phyloP scores from a whole-genome alignment of 2,888 invertebrate genomes.

The Tetanocera ferruginea region DNA sequence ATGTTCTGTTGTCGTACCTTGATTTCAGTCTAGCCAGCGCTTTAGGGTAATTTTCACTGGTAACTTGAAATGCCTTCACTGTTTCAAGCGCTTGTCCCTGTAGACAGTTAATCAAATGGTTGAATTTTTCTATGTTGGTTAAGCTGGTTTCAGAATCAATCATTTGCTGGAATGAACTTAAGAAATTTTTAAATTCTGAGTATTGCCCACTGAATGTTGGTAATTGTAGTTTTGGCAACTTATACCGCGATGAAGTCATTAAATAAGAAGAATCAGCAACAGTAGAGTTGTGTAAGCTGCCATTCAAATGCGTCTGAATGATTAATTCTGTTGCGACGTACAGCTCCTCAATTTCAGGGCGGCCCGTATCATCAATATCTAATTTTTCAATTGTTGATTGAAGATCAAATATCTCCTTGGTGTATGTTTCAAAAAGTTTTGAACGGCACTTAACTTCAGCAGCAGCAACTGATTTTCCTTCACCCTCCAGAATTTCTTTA shows the following conservation, averaged over 20 bases:
- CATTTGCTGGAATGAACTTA: slow-evolving; percentile 28
- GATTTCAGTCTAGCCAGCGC: slow-evolving; percentile 22
- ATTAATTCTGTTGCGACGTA: neutral
- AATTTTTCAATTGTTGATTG: neutral
- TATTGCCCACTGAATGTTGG: slow-evolving; percentile 25
- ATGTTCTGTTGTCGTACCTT: slow-evolving; percentile 11
- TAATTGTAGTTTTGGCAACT: slow-evolving; percentile 28
- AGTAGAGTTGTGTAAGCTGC: neutral
- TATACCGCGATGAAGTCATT: neutral
- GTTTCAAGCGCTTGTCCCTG: slow-evolving; percentile 15
- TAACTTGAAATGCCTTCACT: slow-evolving; percentile 22
- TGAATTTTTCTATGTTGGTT: slow-evolving; percentile 26
- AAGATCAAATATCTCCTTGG: neutral
- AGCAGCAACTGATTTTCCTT: neutral
- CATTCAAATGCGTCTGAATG: neutral
- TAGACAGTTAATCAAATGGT: neutral
- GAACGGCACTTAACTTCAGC: neutral
- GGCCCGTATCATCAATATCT: neutral
- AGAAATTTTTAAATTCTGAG: slow-evolving; percentile 34
- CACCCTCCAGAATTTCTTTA: neutral
- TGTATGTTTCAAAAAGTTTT: neutral
- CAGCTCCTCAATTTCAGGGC: neutral
- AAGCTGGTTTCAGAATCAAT: slow-evolving; percentile 21
- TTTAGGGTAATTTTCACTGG: slow-evolving; percentile 36
- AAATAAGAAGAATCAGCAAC: neutral